These are phyloP conservation scores for Cyaniris semiargus DNA, from an alignment of 2,888 invertebrate genomes.

Conservation along the genomic window DNA sequence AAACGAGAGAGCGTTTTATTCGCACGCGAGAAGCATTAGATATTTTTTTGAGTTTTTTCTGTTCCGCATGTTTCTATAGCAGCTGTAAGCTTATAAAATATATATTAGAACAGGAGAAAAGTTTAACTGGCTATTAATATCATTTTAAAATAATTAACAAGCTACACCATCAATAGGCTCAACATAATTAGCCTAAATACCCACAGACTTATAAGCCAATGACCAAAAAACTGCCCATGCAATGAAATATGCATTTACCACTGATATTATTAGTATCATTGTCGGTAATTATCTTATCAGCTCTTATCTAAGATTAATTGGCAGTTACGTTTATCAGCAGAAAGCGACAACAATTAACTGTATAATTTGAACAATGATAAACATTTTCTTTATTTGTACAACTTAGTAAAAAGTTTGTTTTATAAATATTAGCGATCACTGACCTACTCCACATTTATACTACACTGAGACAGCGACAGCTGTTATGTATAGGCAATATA, in stretches of 20 bases:
- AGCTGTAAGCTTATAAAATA: no score
- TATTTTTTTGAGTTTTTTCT: no score
- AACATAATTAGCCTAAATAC: constrained; percentile 25
- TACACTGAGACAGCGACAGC: not conserved
- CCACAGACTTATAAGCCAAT: not conserved
- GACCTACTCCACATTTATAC: constrained; percentile 4
- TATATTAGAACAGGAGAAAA: no score
- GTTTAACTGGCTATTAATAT: no score
- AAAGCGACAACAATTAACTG: constrained; percentile 32
- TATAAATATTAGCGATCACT: constrained; percentile 36
- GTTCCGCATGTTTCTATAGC: no score
- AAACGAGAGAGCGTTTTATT: no score
- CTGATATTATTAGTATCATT: constrained; percentile 4
- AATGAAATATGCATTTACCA: constrained; percentile 15
- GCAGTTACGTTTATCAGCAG: constrained; percentile 31
- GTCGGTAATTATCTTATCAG: constrained; percentile 41
- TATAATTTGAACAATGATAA: constrained; percentile 23
- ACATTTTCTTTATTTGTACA: constrained; percentile 31
- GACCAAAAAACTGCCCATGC: not conserved
- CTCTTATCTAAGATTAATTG: constrained; percentile 41
- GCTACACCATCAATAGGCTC: not conserved
- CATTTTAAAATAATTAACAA: not conserved
- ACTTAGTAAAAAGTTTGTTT: constrained; percentile 34
- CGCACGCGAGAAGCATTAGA: no score
- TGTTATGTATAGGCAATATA: not conserved